Base-by-base conservation (phyloP, 2,888 invertebrate genomes). In the Panopea generosa region DNA sequence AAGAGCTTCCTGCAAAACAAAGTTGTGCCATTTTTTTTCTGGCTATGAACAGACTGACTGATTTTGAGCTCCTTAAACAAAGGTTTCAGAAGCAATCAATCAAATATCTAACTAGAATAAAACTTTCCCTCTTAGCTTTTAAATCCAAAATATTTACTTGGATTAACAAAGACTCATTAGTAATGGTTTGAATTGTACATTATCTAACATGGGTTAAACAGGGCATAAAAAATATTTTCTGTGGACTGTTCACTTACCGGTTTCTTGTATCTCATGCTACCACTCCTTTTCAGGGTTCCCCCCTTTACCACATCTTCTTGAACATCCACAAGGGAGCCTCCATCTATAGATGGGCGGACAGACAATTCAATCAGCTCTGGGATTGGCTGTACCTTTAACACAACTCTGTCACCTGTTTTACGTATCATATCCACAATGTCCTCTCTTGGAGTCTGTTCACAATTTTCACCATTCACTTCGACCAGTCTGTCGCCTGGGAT, bases 401-500 rank as follows among this genome's bases (percentile, higher is more conserved):
- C 95, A 95, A 92, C 86, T 0, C 73, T 74, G 47, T 89, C 90
- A 4, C 87, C 87, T 2, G 91, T 88, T 38, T 86, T 86, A 47
- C 87, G 83, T 87, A 99, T 98, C 91, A 98, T 95, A 92, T 98
- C 98, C 85, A 98, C 98, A 81, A 99, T 96, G 89, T 97, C 96
- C 92, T 98, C 98, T 63, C 98, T 95, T 60, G 95, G 95, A 90
- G 96, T 95, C 66, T 96, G 96, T 91, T 96, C 97, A 0, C 98
- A 98, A 77, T 95, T 95, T 27, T 95, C 94, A 27, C 96, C 96
- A 91, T 98, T 98, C 38, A 99, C 97, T 94, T 97, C 97, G 84
- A 98, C 94, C 29, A 99, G 94, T 86, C 97, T 95, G 93, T 99
- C 99, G 4, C 99, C 99, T n/a, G 98, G 98, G 71, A 98, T 94